Conservation (phyloP, 2,888 invertebrate species). For the Diploptera punctata region DNA sequence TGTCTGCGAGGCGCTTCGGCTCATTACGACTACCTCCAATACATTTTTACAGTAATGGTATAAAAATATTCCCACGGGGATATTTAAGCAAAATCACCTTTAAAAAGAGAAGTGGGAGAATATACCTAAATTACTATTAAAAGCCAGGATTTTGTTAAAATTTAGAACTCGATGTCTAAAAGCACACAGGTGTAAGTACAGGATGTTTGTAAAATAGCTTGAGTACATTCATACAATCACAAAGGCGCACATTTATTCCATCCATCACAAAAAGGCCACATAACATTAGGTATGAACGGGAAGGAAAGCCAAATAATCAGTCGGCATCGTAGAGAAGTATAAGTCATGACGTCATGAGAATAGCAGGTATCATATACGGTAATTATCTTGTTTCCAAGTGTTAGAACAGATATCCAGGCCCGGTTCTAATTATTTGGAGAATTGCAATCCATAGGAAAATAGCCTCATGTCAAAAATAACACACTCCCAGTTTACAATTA, state of each 20-base stretch:
- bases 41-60: constrained; percentile 31
- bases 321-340: too few species aligned
- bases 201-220: constrained; percentile 3
- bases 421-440: too few species aligned
- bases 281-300: too few species aligned
- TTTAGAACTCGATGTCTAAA: constrained; percentile 4
- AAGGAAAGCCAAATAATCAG: too few species aligned
- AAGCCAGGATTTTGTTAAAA: constrained; percentile 17
- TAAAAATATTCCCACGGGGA: constrained; percentile 32
- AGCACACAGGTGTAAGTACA: neutral
- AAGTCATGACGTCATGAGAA: too few species aligned
- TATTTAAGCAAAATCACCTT: constrained; percentile 39
- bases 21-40: constrained; percentile 25
- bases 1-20: neutral
- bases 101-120: constrained; percentile 8
- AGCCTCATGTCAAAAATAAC: too few species aligned
- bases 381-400: too few species aligned
- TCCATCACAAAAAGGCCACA: neutral
- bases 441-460: too few species aligned
- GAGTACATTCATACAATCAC: neutral
- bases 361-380: too few species aligned
- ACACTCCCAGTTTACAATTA: too few species aligned
- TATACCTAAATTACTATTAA: constrained; percentile 26
- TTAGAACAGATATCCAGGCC: too few species aligned
- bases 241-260: neutral